Evolutionary conservation across 1,140 invertebrate species (phyloP), one percentile per base, ranked within the genome.

Genomic region (Aethina tumida): DNA sequence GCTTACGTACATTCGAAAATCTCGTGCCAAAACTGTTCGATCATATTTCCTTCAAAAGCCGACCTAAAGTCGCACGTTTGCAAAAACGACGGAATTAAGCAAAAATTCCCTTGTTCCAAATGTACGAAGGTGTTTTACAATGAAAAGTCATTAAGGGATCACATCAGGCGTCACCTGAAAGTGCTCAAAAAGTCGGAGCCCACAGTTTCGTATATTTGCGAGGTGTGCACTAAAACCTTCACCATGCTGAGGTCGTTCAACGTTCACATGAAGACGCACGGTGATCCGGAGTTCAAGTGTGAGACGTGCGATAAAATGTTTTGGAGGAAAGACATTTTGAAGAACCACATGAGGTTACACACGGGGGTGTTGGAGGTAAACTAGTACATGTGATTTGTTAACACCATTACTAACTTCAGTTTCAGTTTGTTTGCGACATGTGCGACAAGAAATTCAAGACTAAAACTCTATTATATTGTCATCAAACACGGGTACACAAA

Each of bases 281-380:
- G 50, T 5, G 46, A 49, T 29, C 38, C 42, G 15, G 20, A 33
- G 6, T 52, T 48, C 40, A 9, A 38, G 9, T 64, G 61, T 43
- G 35, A 50, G 19, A 43, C 53, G 5, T 64, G 61, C 35, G 45
- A 51, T 26, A 62, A 59, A 30, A 45, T 45, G 10, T 63, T 61
- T 37, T 31, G 41, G 27, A 33, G 55, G 15, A 30, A 21, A 5
- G 50, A 56, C 30, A 44, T 19, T 26, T 52, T 55, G 13, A 41
- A 41, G 12, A 9, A 28, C 14, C 49, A 56, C 27, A 45, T 52
- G 15, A 35, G 50, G 28, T 43, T 33, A 25, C 47, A 56, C 24
- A 14, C 12, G 7, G 28, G 5, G 21, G 24, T 33, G n/a, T n/a
- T n/a, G n/a, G n/a, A n/a, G n/a, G n/a, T 31, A 6, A 9, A 9